Evolutionary conservation across 2,113 vertebrate species (phyloP), one percentile per base, ranked within the genome.

Genomic region (Xerus inauris): DNA sequence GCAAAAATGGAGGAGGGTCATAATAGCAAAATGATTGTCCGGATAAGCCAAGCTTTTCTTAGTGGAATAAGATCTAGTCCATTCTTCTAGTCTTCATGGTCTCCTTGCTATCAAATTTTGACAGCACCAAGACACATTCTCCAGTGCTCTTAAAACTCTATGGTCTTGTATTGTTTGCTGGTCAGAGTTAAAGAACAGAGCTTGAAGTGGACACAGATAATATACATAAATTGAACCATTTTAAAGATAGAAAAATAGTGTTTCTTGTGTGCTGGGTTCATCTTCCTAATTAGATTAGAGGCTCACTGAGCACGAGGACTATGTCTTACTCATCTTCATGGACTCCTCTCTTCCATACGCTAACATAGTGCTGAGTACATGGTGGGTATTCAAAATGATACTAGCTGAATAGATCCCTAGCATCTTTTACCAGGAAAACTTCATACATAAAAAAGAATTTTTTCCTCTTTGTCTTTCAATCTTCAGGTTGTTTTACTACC

Each of bases 341-440:
- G 40, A 5, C 4, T 16, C 7, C 30, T 32, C 71, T 35, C 24
- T 4, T 57, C 6, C 32, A 45, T 5, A 6, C 45, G 64, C 28
- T 89, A 11, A 51, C 19, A 64, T 3, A 59, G 38, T 47, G 8
- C 1, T 67, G 59, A 28, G 40, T 30, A 62, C 4, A 65, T 47
- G 11, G 12, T 24, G 16, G 2, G 28, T 59, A 32, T 35, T 76
- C 49, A 72, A 26, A 92, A 84, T 38, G 17, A 67, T 10, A 49
- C 30, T 42, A 79, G 64, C 14, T 94, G 80, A 89, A 47, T 73
- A 64, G 35, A 73, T 85, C 7, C 22, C 16, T 35, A 24, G 17
- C 47, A 59, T n/a, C 76, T 82, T 91, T 92, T 93, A 79, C 28
- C 49, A 91, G 85, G 45, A 54, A 97, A 92, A 80, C 38, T 54